phyloP scores from a whole-genome alignment of 1,140 invertebrate species.

The Sesamia nonagrioides region DNA sequence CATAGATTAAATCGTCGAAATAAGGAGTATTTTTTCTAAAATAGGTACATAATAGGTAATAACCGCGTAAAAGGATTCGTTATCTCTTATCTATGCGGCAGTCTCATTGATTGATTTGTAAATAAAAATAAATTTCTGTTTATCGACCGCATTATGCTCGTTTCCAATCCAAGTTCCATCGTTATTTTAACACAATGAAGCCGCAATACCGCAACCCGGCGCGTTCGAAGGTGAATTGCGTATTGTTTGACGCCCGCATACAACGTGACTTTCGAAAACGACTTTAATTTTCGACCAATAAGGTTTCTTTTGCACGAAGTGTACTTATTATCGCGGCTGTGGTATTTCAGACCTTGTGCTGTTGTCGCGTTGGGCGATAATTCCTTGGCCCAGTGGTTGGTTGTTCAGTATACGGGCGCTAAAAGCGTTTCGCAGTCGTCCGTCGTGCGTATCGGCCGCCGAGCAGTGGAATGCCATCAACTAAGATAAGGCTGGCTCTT shows the following conservation, averaged over 20 bases:
- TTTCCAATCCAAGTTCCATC: constrained; percentile 79
- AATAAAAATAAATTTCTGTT: constrained; percentile 69
- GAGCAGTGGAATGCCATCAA: constrained; percentile 82
- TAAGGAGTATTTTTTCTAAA: background rate
- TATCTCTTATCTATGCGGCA: constrained; percentile 33
- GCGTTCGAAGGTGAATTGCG: constrained; percentile 86
- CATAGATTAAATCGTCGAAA: background rate
- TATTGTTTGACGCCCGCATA: constrained; percentile 84
- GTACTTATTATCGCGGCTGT: constrained; percentile 17
- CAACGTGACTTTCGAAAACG: constrained; percentile 79
- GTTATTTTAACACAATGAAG: constrained; percentile 86
- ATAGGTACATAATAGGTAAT: background rate
- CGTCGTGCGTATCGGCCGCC: constrained; percentile 81
- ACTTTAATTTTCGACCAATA: constrained; percentile 78
- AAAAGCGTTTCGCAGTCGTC: constrained; percentile 86
- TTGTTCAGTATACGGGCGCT: constrained; percentile 73
- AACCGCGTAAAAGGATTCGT: background rate
- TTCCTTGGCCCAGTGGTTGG: constrained; percentile 40
- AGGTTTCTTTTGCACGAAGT: constrained; percentile 76
- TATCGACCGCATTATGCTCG: constrained; percentile 74
- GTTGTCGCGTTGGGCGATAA: constrained; percentile 56
- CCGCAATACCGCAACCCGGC: constrained; percentile 85
- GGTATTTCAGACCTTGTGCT: constrained; percentile 59
- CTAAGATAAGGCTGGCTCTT: constrained; percentile 78
- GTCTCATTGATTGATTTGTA: constrained; percentile 45